These are phyloP conservation scores for Xiphophorus hellerii DNA, from an alignment of 2,113 vertebrate species.

Conservation along the genomic window DNA sequence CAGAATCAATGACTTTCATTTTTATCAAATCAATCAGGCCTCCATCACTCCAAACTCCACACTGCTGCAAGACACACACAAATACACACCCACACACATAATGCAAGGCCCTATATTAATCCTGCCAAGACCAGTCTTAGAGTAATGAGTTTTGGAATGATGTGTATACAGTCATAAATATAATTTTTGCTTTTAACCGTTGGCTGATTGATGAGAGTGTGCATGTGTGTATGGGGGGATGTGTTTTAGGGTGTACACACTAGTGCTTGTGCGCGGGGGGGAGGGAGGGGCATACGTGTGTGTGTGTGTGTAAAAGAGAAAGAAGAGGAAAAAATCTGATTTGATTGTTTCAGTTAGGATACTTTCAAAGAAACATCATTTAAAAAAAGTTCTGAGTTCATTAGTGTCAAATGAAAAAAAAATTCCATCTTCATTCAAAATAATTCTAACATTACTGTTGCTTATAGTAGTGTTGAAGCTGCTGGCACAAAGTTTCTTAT, in stretches of 20 bases:
- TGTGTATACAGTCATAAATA: constrained; percentile 77
- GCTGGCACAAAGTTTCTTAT: too few relatives aligned
- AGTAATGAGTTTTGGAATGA: constrained; percentile 76
- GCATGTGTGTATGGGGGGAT: constrained; percentile 15
- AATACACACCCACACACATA: constrained; percentile 33
- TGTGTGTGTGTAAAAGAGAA: neutral
- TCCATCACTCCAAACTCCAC: constrained; percentile 67
- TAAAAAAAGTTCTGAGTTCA: neutral
- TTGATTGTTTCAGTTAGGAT: neutral
- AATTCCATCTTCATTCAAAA: neutral
- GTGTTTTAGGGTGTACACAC: neutral
- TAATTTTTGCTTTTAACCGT: constrained; percentile 70
- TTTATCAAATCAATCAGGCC: constrained; percentile 78
- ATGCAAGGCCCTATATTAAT: constrained; percentile 64
- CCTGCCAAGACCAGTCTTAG: constrained; percentile 68
- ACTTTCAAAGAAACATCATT: neutral
- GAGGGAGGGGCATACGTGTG: neutral
- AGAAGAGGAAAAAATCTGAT: neutral
- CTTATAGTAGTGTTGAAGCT: too few relatives aligned
- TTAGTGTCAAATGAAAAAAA: neutral
- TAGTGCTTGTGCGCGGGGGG: too few relatives aligned
- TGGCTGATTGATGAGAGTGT: constrained; percentile 70
- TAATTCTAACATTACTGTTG: neutral
- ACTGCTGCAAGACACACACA: constrained; percentile 46
- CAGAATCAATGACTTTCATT: constrained; percentile 80